Percentiles rank a stretch among this genome's conserved stretches.
phyloP scores from a whole-genome alignment of 53 echinoderm and acorn worm species.

The Pentamera pediparva region DNA sequence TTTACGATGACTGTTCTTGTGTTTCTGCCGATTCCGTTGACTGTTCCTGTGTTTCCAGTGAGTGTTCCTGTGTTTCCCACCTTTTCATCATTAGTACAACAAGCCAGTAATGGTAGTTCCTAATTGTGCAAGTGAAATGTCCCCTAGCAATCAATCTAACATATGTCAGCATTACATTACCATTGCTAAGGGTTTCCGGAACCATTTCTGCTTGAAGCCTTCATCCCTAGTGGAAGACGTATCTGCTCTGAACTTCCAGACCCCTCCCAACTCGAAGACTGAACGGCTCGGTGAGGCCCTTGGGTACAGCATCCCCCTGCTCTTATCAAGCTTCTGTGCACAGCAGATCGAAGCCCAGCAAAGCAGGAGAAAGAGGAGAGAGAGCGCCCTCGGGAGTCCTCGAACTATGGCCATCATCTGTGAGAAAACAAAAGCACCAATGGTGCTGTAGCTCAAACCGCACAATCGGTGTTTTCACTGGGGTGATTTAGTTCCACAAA shows the following conservation, averaged over 20 bases:
- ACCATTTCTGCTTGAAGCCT: constrained; percentile 77
- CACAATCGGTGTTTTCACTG: too few relatives aligned
- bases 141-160: background rate
- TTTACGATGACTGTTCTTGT: too few relatives aligned
- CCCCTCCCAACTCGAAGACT: constrained; percentile 57
- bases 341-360: too few relatives aligned
- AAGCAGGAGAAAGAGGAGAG: too few relatives aligned
- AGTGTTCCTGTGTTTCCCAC: too few relatives aligned
- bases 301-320: constrained; percentile 63
- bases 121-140: background rate
- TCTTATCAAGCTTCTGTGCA: background rate
- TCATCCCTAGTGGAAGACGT: constrained; percentile 50
- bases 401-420: background rate
- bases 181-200: constrained; percentile 47
- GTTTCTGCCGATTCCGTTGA: too few relatives aligned
- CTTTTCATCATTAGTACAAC: too few relatives aligned
- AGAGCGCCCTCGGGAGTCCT: too few relatives aligned
- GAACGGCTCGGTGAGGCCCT: constrained; percentile 68
- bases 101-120: background rate
- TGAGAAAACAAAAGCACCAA: background rate
- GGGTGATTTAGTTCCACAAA: too few relatives aligned
- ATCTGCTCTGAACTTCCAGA: constrained; percentile 89
- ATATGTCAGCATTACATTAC: constrained; percentile 27
- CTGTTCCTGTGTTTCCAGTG: background rate
- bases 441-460: too few relatives aligned